These are phyloP conservation scores for Phoenicopterus ruber DNA, from an alignment of 2,113 vertebrate species.

Conservation along the genomic window DNA sequence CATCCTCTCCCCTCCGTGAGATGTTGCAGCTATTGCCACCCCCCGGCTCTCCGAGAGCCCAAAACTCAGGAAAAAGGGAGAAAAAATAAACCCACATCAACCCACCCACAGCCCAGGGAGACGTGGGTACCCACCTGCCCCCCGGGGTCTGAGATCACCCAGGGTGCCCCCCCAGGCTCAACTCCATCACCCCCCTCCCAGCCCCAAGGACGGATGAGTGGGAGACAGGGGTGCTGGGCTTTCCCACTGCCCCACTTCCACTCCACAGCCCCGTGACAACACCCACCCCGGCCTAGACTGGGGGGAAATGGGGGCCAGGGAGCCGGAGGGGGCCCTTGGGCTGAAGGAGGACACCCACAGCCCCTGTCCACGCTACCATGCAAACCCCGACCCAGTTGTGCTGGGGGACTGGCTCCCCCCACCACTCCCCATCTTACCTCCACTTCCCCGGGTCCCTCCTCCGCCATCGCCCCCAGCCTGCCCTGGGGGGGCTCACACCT, in stretches of 20 bases:
- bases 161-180: no score
- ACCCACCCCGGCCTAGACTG: not conserved
- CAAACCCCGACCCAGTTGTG: not conserved
- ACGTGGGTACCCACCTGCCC: fast-evolving
- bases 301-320: not conserved
- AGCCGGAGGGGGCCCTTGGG: not conserved
- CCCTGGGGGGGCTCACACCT: not conserved
- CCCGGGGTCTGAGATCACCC: not conserved
- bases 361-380: no score
- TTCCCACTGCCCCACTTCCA: not conserved
- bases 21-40: not conserved
- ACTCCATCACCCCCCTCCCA: not conserved
- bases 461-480: not conserved
- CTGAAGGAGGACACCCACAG: fast-evolving
- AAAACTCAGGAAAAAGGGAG: not conserved
- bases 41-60: fast-evolving
- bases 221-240: not conserved
- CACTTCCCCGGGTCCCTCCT: not conserved
- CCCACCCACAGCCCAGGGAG: not conserved
- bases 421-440: not conserved
- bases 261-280: not conserved
- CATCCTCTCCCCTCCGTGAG: not conserved
- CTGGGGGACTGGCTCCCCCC: no score
- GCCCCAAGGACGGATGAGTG: not conserved
- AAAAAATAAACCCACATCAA: not conserved